phyloP scores from a whole-genome alignment of 1,140 invertebrate species.

The Notospermus geniculatus region DNA sequence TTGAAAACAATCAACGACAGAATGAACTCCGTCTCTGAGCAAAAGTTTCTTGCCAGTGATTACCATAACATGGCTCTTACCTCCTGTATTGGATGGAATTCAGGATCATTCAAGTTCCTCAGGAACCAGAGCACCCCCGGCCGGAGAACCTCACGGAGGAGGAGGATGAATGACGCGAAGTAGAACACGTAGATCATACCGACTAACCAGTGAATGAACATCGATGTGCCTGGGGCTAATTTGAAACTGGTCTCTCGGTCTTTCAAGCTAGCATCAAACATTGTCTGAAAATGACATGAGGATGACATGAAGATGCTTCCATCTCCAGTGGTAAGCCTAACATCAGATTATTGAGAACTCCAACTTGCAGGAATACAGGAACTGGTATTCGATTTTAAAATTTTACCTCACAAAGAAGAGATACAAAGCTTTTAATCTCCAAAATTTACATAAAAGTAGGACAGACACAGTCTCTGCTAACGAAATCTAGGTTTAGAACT shows the following conservation, averaged over 20 bases:
- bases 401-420: too few relatives aligned
- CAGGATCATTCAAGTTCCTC: conserved; percentile 96
- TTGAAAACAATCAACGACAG: too few relatives aligned
- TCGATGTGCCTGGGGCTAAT: conserved; percentile 87
- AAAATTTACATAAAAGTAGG: too few relatives aligned
- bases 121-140: conserved; percentile 95
- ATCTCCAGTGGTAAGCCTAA: too few relatives aligned
- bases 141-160: conserved; percentile 87
- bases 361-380: too few relatives aligned
- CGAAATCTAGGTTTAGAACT: conserved; percentile 16
- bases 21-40: too few relatives aligned
- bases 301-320: too few relatives aligned
- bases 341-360: too few relatives aligned
- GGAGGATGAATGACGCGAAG: conserved; percentile 94
- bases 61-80: too few relatives aligned
- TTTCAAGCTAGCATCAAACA: conserved; percentile 74
- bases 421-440: too few relatives aligned
- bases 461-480: not conserved
- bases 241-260: conserved; percentile 80
- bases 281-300: conserved; percentile 59
- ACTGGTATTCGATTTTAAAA: too few relatives aligned
- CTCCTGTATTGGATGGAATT: conserved; percentile 95
- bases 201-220: conserved; percentile 99
- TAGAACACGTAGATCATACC: conserved; percentile 99
- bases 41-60: too few relatives aligned